Evolutionary conservation across 1,140 invertebrate genomes (phyloP), one percentile per base, ranked within the genome.

Genomic region (Polypedilum pembai): DNA sequence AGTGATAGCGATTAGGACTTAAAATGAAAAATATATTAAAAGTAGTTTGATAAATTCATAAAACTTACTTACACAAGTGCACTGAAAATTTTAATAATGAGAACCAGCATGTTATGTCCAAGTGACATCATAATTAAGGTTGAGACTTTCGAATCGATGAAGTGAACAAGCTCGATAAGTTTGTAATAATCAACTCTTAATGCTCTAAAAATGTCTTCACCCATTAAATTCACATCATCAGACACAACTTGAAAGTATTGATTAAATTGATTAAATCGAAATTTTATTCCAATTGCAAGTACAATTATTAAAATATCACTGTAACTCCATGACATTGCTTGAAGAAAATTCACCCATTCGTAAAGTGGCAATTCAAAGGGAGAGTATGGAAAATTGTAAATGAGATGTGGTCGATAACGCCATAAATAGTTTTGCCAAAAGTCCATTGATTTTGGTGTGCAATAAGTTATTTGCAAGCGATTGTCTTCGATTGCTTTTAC

Each of bases 241-340:
- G 20, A 69, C 1, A 21, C 17, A 69, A 8, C 20, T 69, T 20
- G 4, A 69, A 69, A 69, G 12, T 21, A 12, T 4, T 69, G 17
- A 69, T 69, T 69, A 7, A 69, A 69, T 69, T 69, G 65, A 69
- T 69, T 18, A 21, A 69, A 69, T 18, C 65, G 65, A 20, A 20
- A 18, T 7, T 21, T 69, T 2, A 69, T 69, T n/a, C 65, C 65
- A 1, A 69, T 69, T 20, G 65, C 15, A 7, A 69, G 65, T 2
- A 69, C 3, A 20, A 69, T n/a, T 18, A 69, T 18, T 0, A 69
- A 18, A 18, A 21, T 69, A 5, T 69, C 65, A 69, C 17, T 20
- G 18, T 18, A 69, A 12, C 18, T 69, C 65, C 65, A 69, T 69
- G 65, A 20, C 8, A 69, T 18, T 8, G 65, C 65, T 69, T 69